Conservation (phyloP, 2,113 vertebrate species). For the Casuarius casuarius region DNA sequence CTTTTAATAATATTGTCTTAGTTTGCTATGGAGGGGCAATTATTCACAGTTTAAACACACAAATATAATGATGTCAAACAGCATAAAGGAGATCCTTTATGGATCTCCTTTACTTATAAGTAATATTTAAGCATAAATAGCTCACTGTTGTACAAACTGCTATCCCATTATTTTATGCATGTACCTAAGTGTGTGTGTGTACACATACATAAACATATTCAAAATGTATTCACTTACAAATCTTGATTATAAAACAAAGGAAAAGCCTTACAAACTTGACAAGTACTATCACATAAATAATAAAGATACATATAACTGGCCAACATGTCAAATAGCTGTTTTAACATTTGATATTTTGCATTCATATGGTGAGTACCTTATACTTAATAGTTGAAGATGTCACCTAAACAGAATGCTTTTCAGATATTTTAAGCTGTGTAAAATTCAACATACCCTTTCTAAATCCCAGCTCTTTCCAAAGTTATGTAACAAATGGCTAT, state of each 20-base stretch:
- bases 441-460: background rate
- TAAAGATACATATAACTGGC: background rate
- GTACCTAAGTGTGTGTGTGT: background rate
- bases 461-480: background rate
- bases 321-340: slow-evolving; percentile 3
- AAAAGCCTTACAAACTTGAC: background rate
- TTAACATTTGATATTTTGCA: background rate
- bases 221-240: background rate
- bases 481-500: background rate
- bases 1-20: background rate
- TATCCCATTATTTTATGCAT: background rate
- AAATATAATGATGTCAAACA: background rate
- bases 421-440: background rate
- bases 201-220: background rate
- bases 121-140: background rate
- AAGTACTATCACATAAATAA: background rate
- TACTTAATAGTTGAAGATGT: background rate
- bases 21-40: background rate
- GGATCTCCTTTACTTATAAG: background rate
- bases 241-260: background rate
- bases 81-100: background rate
- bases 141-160: background rate
- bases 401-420: slow-evolving; percentile 5
- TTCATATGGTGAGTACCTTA: background rate
- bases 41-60: background rate